Percentiles rank a stretch among this genome's conserved stretches.
Evolutionary conservation across 1,140 invertebrate genomes (phyloP).

Genomic region (Listronotus bonariensis): DNA sequence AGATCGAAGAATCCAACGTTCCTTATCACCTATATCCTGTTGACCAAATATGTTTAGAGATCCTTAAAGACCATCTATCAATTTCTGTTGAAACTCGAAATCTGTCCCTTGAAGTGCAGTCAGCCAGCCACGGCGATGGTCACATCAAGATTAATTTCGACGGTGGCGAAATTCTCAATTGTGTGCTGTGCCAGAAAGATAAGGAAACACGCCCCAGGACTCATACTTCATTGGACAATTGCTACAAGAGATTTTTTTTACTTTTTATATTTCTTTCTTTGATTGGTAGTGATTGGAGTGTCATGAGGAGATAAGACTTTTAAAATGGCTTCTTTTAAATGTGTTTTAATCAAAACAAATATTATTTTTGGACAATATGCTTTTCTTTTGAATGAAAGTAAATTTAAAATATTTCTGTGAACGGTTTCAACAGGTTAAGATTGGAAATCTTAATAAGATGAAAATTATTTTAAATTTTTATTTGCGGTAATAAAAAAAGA

Average conservation of each 20-base stretch:
- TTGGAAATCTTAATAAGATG: too few species aligned
- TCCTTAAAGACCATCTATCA: conserved; percentile 35
- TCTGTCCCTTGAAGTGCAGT: conserved; percentile 35
- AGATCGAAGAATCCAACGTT: not conserved
- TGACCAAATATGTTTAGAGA: conserved; percentile 31
- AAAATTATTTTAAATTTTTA: too few species aligned
- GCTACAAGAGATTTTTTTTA: conserved; percentile 2
- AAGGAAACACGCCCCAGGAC: conserved; percentile 23
- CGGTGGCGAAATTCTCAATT: conserved; percentile 37
- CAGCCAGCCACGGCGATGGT: conserved; percentile 3
- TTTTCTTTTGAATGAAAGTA: too few species aligned
- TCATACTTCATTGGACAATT: conserved; percentile 40
- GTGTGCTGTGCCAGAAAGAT: conserved; percentile 39
- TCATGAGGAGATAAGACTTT: too few species aligned
- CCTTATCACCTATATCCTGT: conserved; percentile 17
- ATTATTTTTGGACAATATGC: too few species aligned
- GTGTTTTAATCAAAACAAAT: too few species aligned
- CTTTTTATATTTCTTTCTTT: too few species aligned
- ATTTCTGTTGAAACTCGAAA: conserved; percentile 32
- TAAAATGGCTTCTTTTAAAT: too few species aligned
- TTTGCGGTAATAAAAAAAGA: too few species aligned
- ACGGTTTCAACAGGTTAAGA: too few species aligned
- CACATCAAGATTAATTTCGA: conserved; percentile 24
- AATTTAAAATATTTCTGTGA: too few species aligned
- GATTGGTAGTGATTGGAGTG: too few species aligned